A percentile compares a stretch with the other conserved stretches of the same genome.
Evolutionary conservation across 2,888 invertebrate species (phyloP).

Genomic region (Nymphalis urticae): DNA sequence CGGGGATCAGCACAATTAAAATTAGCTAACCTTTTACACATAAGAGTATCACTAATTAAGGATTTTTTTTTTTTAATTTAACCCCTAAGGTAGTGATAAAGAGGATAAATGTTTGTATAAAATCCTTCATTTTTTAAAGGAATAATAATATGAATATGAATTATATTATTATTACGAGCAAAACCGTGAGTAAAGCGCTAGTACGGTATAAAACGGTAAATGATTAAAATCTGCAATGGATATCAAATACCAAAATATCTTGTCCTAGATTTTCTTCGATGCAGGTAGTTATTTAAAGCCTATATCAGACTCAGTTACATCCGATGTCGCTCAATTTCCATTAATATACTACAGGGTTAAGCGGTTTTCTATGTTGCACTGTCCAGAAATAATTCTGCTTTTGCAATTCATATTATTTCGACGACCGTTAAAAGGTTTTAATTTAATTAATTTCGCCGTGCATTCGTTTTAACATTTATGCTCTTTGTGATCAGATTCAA

Average conservation of each 20-base stretch:
- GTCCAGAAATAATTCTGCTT: constrained; percentile 59
- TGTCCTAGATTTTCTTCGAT: constrained; percentile 67
- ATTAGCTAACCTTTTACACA: too few relatives aligned
- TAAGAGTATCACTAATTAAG: too few relatives aligned
- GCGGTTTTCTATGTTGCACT: constrained; percentile 75
- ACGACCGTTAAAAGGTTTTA: constrained; percentile 29
- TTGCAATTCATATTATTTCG: constrained; percentile 39
- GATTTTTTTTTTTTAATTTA: too few relatives aligned
- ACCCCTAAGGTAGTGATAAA: too few relatives aligned
- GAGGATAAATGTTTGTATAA: too few relatives aligned
- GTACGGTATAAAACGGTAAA: not conserved
- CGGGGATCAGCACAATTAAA: too few relatives aligned
- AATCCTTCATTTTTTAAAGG: too few relatives aligned
- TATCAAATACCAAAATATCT: constrained; percentile 53
- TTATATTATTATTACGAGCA: too few relatives aligned
- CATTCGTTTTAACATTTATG: constrained; percentile 26
- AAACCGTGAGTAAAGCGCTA: too few relatives aligned
- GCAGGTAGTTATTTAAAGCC: constrained; percentile 53
- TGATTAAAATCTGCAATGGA: constrained; percentile 17
- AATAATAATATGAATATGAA: too few relatives aligned
- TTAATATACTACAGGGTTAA: constrained; percentile 76
- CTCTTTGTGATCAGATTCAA: not conserved
- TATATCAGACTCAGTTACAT: constrained; percentile 68
- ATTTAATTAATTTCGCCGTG: constrained; percentile 24
- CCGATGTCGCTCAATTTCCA: constrained; percentile 79